These are phyloP conservation scores for Blastobasis lacticolella DNA, from an alignment of 2,888 invertebrate genomes.

Conservation along the genomic window DNA sequence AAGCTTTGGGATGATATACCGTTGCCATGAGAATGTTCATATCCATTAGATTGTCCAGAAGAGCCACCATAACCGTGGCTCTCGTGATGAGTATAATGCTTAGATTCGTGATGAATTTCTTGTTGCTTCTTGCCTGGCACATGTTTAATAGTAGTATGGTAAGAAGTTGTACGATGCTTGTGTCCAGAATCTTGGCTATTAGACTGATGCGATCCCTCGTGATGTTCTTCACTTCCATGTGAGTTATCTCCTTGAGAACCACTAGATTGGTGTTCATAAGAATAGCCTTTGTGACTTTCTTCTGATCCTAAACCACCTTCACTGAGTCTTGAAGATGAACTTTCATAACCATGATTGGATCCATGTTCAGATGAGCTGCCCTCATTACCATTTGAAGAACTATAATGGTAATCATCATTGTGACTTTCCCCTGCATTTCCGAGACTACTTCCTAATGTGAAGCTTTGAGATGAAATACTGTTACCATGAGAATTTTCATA, in stretches of 20 bases:
- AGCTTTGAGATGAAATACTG: slow-evolving; percentile 34
- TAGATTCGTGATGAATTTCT: background rate
- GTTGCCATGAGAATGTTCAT: slow-evolving; percentile 3
- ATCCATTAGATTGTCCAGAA: slow-evolving; percentile 20
- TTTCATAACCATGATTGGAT: too few relatives aligned
- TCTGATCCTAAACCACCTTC: too few relatives aligned
- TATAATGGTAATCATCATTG: too few relatives aligned
- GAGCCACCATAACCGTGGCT: background rate
- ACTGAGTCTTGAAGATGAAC: too few relatives aligned
- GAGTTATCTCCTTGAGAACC: background rate
- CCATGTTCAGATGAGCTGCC: too few relatives aligned
- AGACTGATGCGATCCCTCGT: too few relatives aligned
- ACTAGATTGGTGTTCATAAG: background rate
- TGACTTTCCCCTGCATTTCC: too few relatives aligned
- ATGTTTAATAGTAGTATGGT: too few relatives aligned
- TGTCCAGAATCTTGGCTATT: too few relatives aligned
- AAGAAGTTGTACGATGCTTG: too few relatives aligned
- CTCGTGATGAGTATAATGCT: slow-evolving; percentile 9
- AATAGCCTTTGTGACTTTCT: slow-evolving; percentile 20
- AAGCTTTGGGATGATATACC: slow-evolving; percentile 36
- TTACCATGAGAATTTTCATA: slow-evolving; percentile 8
- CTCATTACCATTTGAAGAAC: too few relatives aligned
- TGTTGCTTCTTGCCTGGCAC: too few relatives aligned
- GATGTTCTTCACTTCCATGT: background rate
- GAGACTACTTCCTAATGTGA: slow-evolving; percentile 7